Conservation (phyloP, 1,140 invertebrate genomes). For the Drosophila punjabiensis region DNA sequence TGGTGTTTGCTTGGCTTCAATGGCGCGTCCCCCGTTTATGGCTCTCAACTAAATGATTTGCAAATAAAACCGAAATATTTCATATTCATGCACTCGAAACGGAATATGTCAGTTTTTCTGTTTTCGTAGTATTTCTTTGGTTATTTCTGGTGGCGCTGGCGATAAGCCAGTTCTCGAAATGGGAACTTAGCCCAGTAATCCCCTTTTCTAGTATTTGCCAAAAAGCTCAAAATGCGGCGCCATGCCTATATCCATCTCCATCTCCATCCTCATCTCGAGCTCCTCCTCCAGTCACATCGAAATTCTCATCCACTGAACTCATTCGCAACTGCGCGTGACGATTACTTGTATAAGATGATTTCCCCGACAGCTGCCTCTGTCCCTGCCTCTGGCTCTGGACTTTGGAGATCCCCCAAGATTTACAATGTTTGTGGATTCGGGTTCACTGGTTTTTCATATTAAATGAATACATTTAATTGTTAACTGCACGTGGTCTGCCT, state of each 20-base stretch:
- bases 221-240: conserved; percentile 40
- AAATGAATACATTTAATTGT: conserved; percentile 34
- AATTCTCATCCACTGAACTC: conserved; percentile 38
- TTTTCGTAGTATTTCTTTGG: conserved; percentile 20
- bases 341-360: conserved; percentile 14
- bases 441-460: conserved; percentile 28
- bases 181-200: conserved; percentile 50
- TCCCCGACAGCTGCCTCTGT: background rate
- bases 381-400: background rate
- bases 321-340: conserved; percentile 43
- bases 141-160: conserved; percentile 33
- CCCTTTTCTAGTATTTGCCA: conserved; percentile 40
- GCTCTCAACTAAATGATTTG: conserved; percentile 65
- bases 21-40: conserved; percentile 53
- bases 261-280: background rate
- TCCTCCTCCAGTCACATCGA: conserved; percentile 3
- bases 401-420: conserved; percentile 28
- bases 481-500: conserved; percentile 32
- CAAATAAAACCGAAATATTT: conserved; percentile 65
- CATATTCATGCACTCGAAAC: conserved; percentile 43
- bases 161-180: conserved; percentile 39
- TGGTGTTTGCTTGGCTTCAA: conserved; percentile 56
- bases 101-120: conserved; percentile 16
- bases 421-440: conserved; percentile 40
- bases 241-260: conserved; percentile 10